Evolutionary conservation across 2,113 vertebrate species (phyloP).

Genomic region (Ciconia boyciana): DNA sequence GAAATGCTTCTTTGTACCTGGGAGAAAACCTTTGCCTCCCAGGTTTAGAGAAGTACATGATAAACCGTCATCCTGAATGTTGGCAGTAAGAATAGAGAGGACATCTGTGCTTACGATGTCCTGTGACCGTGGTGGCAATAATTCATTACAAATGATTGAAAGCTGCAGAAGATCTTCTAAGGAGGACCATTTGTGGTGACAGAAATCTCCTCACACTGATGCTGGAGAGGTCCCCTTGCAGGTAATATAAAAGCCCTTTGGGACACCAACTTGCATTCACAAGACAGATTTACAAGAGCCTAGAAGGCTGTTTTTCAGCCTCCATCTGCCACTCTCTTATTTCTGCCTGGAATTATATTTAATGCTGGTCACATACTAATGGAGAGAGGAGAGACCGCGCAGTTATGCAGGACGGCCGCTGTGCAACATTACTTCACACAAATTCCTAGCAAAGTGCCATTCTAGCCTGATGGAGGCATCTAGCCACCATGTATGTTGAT

Average conservation of each 20-base stretch:
- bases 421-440: background rate
- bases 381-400: fast-evolving
- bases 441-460: background rate
- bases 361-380: background rate
- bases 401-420: background rate
- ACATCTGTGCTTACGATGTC: background rate
- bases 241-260: background rate
- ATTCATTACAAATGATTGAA: background rate
- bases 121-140: background rate
- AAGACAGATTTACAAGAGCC: background rate
- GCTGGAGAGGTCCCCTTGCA: background rate
- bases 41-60: background rate
- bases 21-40: background rate
- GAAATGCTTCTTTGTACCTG: background rate
- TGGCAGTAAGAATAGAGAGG: background rate
- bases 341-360: background rate
- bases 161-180: background rate
- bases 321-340: background rate
- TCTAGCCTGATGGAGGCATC: background rate
- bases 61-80: background rate
- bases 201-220: background rate
- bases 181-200: background rate
- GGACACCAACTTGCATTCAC: background rate
- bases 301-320: background rate
- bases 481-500: background rate